Conservation (phyloP, 2,888 invertebrate genomes). For the Atrina japonica region DNA sequence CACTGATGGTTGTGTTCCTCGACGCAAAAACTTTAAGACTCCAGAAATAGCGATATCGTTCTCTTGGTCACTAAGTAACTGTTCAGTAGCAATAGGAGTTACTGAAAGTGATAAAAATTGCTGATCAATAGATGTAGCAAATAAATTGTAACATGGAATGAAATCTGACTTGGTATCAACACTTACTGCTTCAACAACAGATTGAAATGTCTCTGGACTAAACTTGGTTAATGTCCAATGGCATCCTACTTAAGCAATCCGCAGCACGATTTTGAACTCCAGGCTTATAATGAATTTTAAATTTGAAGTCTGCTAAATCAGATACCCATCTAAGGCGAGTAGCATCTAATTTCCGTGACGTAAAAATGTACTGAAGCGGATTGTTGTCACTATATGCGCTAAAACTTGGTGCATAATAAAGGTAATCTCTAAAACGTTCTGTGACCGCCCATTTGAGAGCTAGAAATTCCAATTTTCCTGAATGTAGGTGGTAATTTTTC, state of each 20-base stretch:
- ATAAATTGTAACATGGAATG: too few species aligned
- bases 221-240: neutral
- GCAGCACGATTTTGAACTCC: neutral
- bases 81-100: too few species aligned
- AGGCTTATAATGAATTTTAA: constrained; percentile 49
- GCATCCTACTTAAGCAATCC: constrained; percentile 7
- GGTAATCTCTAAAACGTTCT: constrained; percentile 50
- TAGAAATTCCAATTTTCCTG: constrained; percentile 49
- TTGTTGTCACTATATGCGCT: constrained; percentile 47
- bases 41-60: too few species aligned
- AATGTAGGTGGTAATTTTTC: constrained; percentile 55
- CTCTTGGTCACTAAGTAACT: too few species aligned
- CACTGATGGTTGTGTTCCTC: neutral
- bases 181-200: constrained; percentile 1
- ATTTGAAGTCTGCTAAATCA: constrained; percentile 48
- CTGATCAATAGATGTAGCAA: too few species aligned
- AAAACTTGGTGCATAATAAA: constrained; percentile 47
- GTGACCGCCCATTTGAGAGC: constrained; percentile 49
- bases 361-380: constrained; percentile 40
- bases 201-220: neutral
- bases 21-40: too few species aligned
- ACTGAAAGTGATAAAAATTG: too few species aligned
- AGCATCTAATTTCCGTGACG: constrained; percentile 42
- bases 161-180: too few species aligned
- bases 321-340: constrained; percentile 43